Evolutionary conservation across 2,113 vertebrate species (phyloP), one percentile per base, ranked within the genome.

Genomic region (Sapayoa aenigma): DNA sequence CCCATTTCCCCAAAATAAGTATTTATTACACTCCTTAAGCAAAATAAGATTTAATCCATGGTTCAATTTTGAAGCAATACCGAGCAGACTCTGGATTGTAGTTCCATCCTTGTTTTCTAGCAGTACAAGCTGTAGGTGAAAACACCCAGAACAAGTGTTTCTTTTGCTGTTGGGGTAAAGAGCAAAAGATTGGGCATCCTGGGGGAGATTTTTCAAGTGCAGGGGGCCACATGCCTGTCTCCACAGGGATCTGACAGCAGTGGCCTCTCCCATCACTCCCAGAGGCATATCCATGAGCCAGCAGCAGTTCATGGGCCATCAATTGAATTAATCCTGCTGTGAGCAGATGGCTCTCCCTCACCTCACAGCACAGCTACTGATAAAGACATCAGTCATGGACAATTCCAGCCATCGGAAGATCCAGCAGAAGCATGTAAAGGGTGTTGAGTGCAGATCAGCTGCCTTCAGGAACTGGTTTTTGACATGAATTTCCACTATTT

Each of bases 321-420:
- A 83, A 35, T 3, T 83, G 88, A 46, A 85, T 90, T 76, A 94
- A 81, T 69, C 84, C 87, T 49, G 59, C 79, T 74, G 87, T 8
- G 82, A 91, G 83, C 92, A 95, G 91, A 95, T 90, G 92, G 87
- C 93, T 95, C 63, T 78, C 78, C 90, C 72, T 91, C 66, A 66
- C 67, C 72, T 80, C 47, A 27, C 5, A 60, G 65, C 65, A 44
- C 1, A 4, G 63, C 53, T 77, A 52, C 75, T 74, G 92, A 93
- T 85, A 94, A 85, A 96, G 85, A 88, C 82, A 93, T 94, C 94
- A 88, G 47, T 41, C 86, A 83, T 13, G 58, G 85, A 27, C 41
- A 88, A 92, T 58, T 65, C 75, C 28, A 53, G 67, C 46, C 90
- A 95, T 87, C 88, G 46, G 74, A 89, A 87, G 49, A 71, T 82